Evolutionary conservation across 2,797 vertebrate genomes (phyloP).

Genomic region (Aquila chrysaetos): DNA sequence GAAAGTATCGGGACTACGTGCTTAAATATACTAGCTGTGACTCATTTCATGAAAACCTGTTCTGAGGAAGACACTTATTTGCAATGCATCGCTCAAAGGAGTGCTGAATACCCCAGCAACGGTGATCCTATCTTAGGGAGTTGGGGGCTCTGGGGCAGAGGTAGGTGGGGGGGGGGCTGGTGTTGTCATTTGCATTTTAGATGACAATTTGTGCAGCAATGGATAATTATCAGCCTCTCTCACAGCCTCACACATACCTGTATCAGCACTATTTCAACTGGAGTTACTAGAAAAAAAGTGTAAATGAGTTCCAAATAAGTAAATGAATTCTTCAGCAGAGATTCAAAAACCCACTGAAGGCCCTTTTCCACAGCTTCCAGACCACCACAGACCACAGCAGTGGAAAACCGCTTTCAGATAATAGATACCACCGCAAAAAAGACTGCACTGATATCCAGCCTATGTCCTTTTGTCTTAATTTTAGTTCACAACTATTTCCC

Average conservation of each 20-base stretch:
- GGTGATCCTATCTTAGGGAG: not conserved
- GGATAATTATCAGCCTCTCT: not conserved
- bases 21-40: not conserved
- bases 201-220: not conserved
- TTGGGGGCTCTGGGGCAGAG: no score
- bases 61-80: not conserved
- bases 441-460: not conserved
- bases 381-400: not conserved
- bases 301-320: not conserved
- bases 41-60: not conserved
- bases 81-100: not conserved
- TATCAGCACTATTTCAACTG: not conserved
- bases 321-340: not conserved
- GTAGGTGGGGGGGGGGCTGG: rapidly evolving
- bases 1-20: not conserved
- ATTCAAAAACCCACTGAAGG: not conserved
- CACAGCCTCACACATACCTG: not conserved
- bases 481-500: not conserved
- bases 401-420: not conserved
- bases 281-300: not conserved
- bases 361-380: not conserved
- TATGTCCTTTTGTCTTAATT: not conserved
- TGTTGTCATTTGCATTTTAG: not conserved
- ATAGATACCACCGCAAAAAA: not conserved
- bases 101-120: not conserved